A percentile compares a stretch with the other conserved stretches of the same genome.
These are phyloP conservation scores for Anabacerthia variegaticeps DNA, from an alignment of 2,797 vertebrate genomes.

Conservation along the genomic window DNA sequence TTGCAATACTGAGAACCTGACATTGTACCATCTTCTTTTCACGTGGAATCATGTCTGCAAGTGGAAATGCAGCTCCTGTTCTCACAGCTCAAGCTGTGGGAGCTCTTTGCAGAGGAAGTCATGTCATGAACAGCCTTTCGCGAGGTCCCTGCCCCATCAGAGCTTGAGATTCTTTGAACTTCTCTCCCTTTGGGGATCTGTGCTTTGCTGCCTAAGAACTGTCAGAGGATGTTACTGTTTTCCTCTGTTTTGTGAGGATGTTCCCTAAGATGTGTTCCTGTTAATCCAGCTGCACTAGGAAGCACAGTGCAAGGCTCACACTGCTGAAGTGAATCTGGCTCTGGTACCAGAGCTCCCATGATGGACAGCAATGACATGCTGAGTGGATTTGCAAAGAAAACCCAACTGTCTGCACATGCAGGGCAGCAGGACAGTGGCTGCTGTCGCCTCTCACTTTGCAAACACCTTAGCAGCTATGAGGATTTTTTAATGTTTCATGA, in stretches of 20 bases:
- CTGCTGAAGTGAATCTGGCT: neutral
- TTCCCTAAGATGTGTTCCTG: slow-evolving; percentile 14
- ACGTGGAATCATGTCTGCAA: neutral
- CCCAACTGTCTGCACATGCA: neutral
- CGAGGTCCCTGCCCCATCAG: slow-evolving; percentile 1
- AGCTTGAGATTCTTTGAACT: slow-evolving; percentile 12
- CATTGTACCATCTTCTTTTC: neutral
- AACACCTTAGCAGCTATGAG: neutral
- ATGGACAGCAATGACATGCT: slow-evolving; percentile 44
- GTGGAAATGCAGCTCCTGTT: slow-evolving; percentile 2
- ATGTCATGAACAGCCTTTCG: neutral
- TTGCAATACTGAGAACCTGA: neutral
- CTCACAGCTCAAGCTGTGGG: slow-evolving; percentile 25
- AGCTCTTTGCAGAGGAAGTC: slow-evolving; percentile 13
- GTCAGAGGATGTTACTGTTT: slow-evolving; percentile 19
- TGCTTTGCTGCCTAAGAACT: slow-evolving; percentile 24
- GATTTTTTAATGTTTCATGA: neutral
- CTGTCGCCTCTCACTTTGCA: neutral
- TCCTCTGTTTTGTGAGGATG: slow-evolving; percentile 2
- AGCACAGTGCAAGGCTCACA: neutral
- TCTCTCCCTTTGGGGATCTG: slow-evolving; percentile 22
- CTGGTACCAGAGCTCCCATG: neutral
- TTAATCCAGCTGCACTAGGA: neutral
- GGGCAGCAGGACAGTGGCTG: neutral
- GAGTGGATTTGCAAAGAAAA: neutral